Evolutionary conservation across 2,888 invertebrate genomes (phyloP), one percentile per base, ranked within the genome.

Genomic region (Dysmachus trigonus): DNA sequence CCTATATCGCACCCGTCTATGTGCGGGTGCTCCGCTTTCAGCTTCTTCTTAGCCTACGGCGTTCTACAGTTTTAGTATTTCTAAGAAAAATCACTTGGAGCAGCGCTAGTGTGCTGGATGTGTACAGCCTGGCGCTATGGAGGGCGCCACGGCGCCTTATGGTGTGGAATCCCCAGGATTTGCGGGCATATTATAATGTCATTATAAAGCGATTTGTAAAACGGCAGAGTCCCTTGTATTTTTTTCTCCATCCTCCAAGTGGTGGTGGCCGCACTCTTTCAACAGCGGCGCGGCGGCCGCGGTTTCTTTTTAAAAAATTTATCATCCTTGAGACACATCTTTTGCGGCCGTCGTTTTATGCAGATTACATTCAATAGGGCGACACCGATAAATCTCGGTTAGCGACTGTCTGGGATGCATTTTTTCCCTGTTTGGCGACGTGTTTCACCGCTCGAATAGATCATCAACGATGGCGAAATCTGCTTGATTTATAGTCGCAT

Each of bases 341-440:
- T 47, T 72, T 62, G 27, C 51, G 73, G 8, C 15, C 51, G 35
- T 74, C 74, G 8, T 74, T 74, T 74, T 51, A 73, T 74, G 51
- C 74, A 74, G 73, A 85, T 51, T 74, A 22, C 51, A 22, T 72
- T 47, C 72, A 85, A 72, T 74, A 85, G 84, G 84, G 47, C 51
- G 84, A 85, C 74, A 85, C 73, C 84, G 47, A 85, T 85, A 85
- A 85, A 85, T 85, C 72, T 31, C 47, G 51, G 73, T 85, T 85
- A 33, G 84, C 47, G 51, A 30, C 15, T 47, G 74, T 47, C 51
- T 85, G 73, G 18, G 51, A 85, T 47, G 84, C 74, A 85, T 30
- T 85, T 85, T 38, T 84, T 85, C 74, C 10, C 51, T 38, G 31
- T 85, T 85, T 18, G 72, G 22, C 31, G 41, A 73, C 73, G 51